Evolutionary conservation across 2,888 invertebrate genomes (phyloP).

Genomic region (Dryocosmus kuriphilus): DNA sequence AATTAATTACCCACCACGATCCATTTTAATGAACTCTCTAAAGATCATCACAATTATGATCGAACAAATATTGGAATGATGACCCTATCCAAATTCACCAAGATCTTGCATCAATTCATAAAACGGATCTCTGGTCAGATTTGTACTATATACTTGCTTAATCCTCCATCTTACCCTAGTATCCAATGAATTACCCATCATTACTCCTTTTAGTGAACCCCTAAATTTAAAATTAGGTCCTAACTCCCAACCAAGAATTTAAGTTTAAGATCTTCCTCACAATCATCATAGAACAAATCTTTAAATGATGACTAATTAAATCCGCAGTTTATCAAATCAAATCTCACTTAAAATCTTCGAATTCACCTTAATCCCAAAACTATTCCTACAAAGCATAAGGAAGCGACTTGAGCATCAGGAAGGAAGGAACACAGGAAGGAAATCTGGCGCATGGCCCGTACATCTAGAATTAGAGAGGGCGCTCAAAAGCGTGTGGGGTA

Average conservation of each 20-base stretch:
- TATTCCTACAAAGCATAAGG: neutral
- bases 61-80: no score
- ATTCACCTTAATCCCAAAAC: neutral
- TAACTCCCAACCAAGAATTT: no score
- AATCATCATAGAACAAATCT: no score
- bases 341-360: neutral
- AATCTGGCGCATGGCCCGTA: conserved; percentile 33
- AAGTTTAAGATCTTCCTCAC: no score
- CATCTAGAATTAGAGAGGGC: conserved; percentile 24
- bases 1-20: neutral
- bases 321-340: no score
- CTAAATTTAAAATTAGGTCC: neutral
- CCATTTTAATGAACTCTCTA: neutral
- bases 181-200: neutral
- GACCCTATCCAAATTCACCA: no score
- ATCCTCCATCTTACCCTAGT: conserved; percentile 6
- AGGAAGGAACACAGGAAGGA: conserved; percentile 32
- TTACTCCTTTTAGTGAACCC: neutral
- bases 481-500: conserved; percentile 25
- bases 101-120: no score
- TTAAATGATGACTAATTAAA: no score
- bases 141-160: neutral
- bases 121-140: no score
- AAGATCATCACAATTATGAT: no score
- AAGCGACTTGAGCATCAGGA: conserved; percentile 22